phyloP scores from a whole-genome alignment of 2,888 invertebrate species.

The Folsomia manolachei region DNA sequence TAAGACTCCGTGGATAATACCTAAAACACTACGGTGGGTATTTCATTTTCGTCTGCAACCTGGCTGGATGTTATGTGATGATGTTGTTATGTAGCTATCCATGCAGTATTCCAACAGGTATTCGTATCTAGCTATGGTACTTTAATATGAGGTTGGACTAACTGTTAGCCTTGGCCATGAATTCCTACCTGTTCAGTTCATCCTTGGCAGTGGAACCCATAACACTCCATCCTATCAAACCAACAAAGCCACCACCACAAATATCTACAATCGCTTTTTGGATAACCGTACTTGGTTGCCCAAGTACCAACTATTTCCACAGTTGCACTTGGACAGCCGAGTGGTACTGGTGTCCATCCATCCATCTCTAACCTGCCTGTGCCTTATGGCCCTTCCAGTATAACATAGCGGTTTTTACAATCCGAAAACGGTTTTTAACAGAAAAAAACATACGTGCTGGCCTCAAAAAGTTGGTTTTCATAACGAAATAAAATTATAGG shows the following conservation, averaged over 20 bases:
- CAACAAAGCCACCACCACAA: constrained; percentile 16
- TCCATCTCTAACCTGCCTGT: no score
- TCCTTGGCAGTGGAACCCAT: constrained; percentile 51
- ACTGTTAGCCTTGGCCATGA: constrained; percentile 52
- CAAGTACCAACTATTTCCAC: neutral
- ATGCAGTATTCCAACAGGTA: neutral
- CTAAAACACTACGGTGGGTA: neutral
- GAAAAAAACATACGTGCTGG: no score
- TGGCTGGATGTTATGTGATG: constrained; percentile 8
- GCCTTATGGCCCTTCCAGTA: no score
- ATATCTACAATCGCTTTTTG: neutral
- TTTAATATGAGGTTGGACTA: constrained; percentile 47
- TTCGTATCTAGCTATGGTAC: neutral
- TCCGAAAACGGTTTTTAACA: no score
- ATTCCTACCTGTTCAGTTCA: constrained; percentile 51
- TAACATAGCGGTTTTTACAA: no score
- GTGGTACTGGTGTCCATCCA: neutral
- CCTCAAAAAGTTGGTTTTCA: no score
- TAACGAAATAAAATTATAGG: no score
- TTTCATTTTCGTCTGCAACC: neutral
- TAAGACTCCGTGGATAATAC: neutral
- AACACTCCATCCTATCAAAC: constrained; percentile 25
- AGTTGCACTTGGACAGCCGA: constrained; percentile 15
- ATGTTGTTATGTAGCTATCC: neutral
- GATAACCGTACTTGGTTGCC: constrained; percentile 1